Base-by-base conservation (phyloP, 2,888 invertebrate genomes). In the Mythimna loreyi region DNA sequence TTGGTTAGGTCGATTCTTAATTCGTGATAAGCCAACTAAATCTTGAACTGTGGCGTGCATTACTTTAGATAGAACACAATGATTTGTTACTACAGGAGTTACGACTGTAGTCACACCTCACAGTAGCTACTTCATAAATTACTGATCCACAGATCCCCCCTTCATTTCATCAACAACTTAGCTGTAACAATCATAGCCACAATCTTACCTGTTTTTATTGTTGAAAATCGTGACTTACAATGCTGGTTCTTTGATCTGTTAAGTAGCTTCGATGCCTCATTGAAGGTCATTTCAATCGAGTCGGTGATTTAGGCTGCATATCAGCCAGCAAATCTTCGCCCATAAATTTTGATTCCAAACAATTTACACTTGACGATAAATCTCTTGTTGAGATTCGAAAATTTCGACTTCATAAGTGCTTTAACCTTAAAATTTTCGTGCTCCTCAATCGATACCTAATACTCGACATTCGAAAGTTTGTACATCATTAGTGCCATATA, bases 231-330 rank as follows among this genome's bases (percentile, higher is more conserved):
- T 80, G 76, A 76, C 81, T 75, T 43, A 49, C 62, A 52, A 47
- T 28, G 58, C 78, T 64, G 71, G 72, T 77, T 76, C 81, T 70
- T 70, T 53, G 52, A 76, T 64, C 70, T 77, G 49, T 61, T 62
- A 72, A 78, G 62, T 61, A 76, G 70, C 47, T n/a, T 60, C 50
- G 70, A 53, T 75, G 47, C 30, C 59, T 58, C 47, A 71, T 61
- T 78, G 81, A 77, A 77, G 81, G 81, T 76, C 71, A 64, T 76
- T 77, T 68, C 77, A 77, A 77, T 75, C 43, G 28, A 49, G 59
- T 53, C 49, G 47, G 55, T 66, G 40, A 61, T 61, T 79, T 79
- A 57, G 52, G 25, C 43, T 61, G 28, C 60, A 30, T 45, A 55
- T 77, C 76, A 57, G 40, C 36, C 43, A 53, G 28, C 49, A 75